phyloP scores from a whole-genome alignment of 2,888 invertebrate species.

The Unio delphinus region DNA sequence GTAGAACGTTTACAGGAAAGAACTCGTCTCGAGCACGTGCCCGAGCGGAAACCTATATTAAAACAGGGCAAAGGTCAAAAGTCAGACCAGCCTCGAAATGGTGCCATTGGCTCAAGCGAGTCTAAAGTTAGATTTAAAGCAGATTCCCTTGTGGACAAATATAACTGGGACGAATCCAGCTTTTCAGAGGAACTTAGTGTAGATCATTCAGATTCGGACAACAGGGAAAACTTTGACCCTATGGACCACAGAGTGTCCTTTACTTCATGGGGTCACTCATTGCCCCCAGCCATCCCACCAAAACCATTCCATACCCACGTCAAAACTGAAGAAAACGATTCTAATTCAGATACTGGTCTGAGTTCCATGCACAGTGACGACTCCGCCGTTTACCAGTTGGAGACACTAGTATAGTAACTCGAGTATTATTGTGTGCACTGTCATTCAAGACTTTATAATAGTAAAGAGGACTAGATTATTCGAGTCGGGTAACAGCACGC shows the following conservation, averaged over 20 bases:
- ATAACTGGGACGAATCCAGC: conserved; percentile 39
- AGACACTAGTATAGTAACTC: conserved; percentile 50
- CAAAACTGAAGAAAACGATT: conserved; percentile 69
- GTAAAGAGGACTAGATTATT: too few species aligned
- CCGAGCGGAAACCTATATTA: conserved; percentile 27
- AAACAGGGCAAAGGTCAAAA: conserved; percentile 27
- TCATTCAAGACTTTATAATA: too few species aligned
- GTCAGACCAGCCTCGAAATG: conserved; percentile 11
- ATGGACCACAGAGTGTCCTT: conserved; percentile 5
- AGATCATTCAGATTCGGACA: conserved; percentile 39
- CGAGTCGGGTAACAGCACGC: too few species aligned
- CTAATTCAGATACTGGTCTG: conserved; percentile 74
- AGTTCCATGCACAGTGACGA: conserved; percentile 73
- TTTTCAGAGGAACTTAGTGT: conserved; percentile 37
- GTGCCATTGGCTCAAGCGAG: conserved; percentile 13
- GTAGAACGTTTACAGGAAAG: too few species aligned
- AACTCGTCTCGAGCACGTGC: not conserved
- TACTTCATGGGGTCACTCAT: conserved; percentile 9
- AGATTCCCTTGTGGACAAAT: conserved; percentile 29
- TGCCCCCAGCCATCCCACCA: conserved; percentile 23
- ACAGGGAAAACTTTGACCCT: conserved; percentile 30
- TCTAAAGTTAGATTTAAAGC: conserved; percentile 38
- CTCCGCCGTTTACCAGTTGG: conserved; percentile 47
- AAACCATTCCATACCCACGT: conserved; percentile 29
- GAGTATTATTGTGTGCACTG: too few species aligned